Evolutionary conservation across 2,888 invertebrate species (phyloP), one percentile per base, ranked within the genome.

Genomic region (Apomyelois bistriatella): DNA sequence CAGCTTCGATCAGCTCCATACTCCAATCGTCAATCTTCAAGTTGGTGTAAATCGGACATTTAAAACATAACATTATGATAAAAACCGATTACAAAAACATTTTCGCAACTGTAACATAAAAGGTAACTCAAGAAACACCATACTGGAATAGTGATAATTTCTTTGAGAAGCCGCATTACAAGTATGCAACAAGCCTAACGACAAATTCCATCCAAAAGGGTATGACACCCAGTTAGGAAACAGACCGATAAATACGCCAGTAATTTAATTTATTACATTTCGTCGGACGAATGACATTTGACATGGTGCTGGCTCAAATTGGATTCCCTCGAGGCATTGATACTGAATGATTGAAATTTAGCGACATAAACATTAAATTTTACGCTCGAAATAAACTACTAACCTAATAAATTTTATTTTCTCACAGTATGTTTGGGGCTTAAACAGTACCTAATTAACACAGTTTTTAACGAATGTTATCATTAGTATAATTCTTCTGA

Each of bases 141-240:
- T 28, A 22, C 42, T 28, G 13, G 12, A 1, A 54, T 51, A 50
- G 54, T 32, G 42, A 43, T 48, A 55, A 53, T 55, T 53, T 48
- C 58, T 54, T 38, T 51, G 54, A 54, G 53, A 53, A 42, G 49
- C 58, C 53, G 59, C 61, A 53, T 55, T 46, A 32, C 46, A 46
- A 43, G 43, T 13, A 53, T 30, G 46, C 42, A 41, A 55, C 61
- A 63, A 70, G 41, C 55, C 47, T 68, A 72, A 70, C 64, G 66
- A 74, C 69, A 70, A 72, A 75, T 74, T 70, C 70, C 50, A 60
- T 62, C 68, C 60, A 60, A 72, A 65, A 69, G 65, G 61, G 70
- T 65, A 64, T 58, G 55, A 48, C 56, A 49, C 68, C 68, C 49
- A 62, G 60, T 65, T 72, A 68, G 73, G 75, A 56, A 68, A 68